Evolutionary conservation across 2,888 invertebrate species (phyloP), one percentile per base, ranked within the genome.

Genomic region (Hoplodrina blanda): DNA sequence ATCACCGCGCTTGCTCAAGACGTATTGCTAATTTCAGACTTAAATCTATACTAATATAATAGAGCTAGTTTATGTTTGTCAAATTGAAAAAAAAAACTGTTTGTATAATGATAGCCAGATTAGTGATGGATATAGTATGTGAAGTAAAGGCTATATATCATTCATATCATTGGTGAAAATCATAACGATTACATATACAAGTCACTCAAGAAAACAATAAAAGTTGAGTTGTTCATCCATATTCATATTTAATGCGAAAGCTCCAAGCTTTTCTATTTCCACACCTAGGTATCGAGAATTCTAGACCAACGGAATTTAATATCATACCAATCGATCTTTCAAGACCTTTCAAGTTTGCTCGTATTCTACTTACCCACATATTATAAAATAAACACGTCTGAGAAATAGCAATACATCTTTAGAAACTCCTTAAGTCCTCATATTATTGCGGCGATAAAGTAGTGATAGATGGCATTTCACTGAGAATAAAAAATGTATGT

Each of bases 271-370:
- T 20, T 52, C 10, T 30, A 55, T 71, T 63, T 49, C 41, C 13
- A 33, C 66, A 41, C 11, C 20, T 30, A 53, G 41, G 13, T 41
- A 41, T 33, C 19, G 69, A 54, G 37, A 61, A 60, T 65, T 44
- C 50, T 71, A 70, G 65, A 8, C 50, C 33, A 50, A 46, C 19
- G 56, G 65, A 70, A 77, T 77, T 77, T 63, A 61, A 77, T 78
- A 81, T 33, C 69, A 37, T 11, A 49, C 46, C 57, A 52, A 81
- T 70, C 78, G 64, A 70, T 77, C 49, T 69, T 53, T 50, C 33
- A n/a, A 66, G 71, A 63, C 56, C 41, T 61, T 60, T 70, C 60
- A 50, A 60, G 59, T 71, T 56, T 20, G 19, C 25, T 49, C 30
- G 20, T 63, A 49, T n/a, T 52, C 30, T 74, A 59, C n/a, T 8